phyloP scores from a whole-genome alignment of 2,797 vertebrate genomes.

The Percopsis omiscomaycus region DNA sequence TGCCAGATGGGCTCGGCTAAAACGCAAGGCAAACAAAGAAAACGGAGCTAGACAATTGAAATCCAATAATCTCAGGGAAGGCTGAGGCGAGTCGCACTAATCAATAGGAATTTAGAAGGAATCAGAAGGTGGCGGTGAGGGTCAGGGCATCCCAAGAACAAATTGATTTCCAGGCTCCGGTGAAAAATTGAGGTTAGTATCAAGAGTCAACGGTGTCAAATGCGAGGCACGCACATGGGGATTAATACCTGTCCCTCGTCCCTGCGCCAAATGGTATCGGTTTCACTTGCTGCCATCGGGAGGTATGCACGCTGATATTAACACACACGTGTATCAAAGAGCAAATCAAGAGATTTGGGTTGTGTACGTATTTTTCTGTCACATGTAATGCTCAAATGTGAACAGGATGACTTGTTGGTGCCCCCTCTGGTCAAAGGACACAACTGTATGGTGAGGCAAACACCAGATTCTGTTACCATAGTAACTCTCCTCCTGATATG shows the following conservation, averaged over 20 bases:
- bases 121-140: slow-evolving; percentile 61
- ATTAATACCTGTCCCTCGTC: slow-evolving; percentile 56
- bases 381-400: too few species aligned
- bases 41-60: background rate
- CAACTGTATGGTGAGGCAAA: too few species aligned
- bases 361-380: too few species aligned
- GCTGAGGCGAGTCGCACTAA: slow-evolving; percentile 37
- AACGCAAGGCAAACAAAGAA: background rate
- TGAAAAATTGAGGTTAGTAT: slow-evolving; percentile 71
- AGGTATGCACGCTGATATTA: too few species aligned
- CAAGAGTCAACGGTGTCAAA: slow-evolving; percentile 63
- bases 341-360: too few species aligned
- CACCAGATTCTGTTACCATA: too few species aligned
- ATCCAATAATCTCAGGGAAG: background rate
- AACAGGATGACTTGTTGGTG: too few species aligned
- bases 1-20: too few species aligned
- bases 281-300: too few species aligned
- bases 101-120: slow-evolving; percentile 67
- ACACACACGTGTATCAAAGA: too few species aligned
- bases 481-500: too few species aligned
- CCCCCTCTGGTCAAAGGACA: too few species aligned
- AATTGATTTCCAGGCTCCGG: slow-evolving; percentile 66
- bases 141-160: slow-evolving; percentile 65
- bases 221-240: slow-evolving; percentile 43
- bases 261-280: slow-evolving; percentile 15